A percentile compares a stretch with the other conserved stretches of the same genome.
These are phyloP conservation scores for Eilema depressum DNA, from an alignment of 2,888 invertebrate genomes.

Conservation along the genomic window DNA sequence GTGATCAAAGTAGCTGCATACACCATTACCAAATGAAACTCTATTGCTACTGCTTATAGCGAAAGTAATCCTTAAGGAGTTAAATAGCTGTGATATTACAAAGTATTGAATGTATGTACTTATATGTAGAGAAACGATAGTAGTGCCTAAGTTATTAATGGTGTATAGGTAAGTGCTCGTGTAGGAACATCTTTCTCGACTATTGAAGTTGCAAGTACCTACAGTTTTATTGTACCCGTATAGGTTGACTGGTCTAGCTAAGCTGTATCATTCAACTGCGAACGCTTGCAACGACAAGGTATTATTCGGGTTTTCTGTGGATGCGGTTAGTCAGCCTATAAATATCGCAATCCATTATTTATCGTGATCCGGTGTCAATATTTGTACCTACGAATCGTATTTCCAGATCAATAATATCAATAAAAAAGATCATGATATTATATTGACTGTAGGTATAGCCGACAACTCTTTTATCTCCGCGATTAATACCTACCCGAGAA, in stretches of 20 bases:
- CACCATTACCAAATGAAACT: conserved; percentile 91
- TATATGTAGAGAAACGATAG: conserved; percentile 25
- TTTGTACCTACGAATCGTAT: no score
- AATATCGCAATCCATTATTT: no score
- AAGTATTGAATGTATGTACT: conserved; percentile 33
- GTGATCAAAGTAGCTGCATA: conserved; percentile 93
- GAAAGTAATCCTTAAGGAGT: conserved; percentile 25
- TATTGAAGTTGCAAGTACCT: not conserved
- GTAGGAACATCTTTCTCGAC: not conserved
- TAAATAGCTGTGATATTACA: conserved; percentile 60
- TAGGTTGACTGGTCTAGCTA: not conserved
- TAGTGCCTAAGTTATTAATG: not conserved
- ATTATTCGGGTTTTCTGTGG: not conserved
- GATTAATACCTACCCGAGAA: no score
- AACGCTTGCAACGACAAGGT: not conserved
- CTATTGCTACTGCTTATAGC: conserved; percentile 90
- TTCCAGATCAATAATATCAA: no score
- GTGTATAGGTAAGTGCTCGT: not conserved
- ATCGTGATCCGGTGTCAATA: no score
- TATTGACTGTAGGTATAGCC: no score
- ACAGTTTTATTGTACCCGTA: no score
- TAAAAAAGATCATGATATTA: no score
- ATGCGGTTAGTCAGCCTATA: not conserved
- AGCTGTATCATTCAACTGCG: not conserved
- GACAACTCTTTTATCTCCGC: no score